Conservation (phyloP, 2,888 invertebrate genomes). For the Noctuana brunneofusca region DNA sequence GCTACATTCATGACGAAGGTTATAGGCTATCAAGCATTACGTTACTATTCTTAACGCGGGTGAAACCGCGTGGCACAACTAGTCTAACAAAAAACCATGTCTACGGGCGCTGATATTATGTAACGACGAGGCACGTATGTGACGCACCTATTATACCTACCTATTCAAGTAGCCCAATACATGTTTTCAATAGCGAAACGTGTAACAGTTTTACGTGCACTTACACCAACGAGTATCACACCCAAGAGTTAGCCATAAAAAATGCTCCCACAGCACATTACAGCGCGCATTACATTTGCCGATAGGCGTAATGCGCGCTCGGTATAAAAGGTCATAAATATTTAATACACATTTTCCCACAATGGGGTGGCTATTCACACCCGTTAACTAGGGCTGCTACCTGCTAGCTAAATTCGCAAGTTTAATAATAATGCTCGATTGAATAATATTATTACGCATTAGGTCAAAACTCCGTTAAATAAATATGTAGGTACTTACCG, state of each 20-base stretch:
- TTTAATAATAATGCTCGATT: not conserved
- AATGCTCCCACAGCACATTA: slow-evolving; percentile 32
- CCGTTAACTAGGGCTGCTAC: slow-evolving; percentile 56
- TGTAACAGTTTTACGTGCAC: slow-evolving; percentile 42
- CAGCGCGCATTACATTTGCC: slow-evolving; percentile 32
- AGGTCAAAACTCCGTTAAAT: no score
- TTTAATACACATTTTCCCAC: slow-evolving; percentile 81
- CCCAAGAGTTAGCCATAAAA: slow-evolving; percentile 42
- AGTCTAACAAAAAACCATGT: no score
- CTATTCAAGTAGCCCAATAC: not conserved
- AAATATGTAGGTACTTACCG: not conserved
- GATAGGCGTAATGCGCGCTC: slow-evolving; percentile 34
- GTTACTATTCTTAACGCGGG: no score
- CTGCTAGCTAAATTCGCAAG: not conserved
- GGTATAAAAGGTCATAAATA: slow-evolving; percentile 65
- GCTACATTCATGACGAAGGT: no score
- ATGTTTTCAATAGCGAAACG: slow-evolving; percentile 11
- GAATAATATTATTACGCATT: no score
- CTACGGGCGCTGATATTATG: no score
- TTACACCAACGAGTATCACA: slow-evolving; percentile 36
- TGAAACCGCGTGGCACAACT: no score
- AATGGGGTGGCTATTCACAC: slow-evolving; percentile 79
- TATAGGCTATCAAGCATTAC: no score
- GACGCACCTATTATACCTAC: not conserved
- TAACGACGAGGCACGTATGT: no score